Evolutionary conservation across 2,888 invertebrate species (phyloP).

Genomic region (Eristalis pertinax): DNA sequence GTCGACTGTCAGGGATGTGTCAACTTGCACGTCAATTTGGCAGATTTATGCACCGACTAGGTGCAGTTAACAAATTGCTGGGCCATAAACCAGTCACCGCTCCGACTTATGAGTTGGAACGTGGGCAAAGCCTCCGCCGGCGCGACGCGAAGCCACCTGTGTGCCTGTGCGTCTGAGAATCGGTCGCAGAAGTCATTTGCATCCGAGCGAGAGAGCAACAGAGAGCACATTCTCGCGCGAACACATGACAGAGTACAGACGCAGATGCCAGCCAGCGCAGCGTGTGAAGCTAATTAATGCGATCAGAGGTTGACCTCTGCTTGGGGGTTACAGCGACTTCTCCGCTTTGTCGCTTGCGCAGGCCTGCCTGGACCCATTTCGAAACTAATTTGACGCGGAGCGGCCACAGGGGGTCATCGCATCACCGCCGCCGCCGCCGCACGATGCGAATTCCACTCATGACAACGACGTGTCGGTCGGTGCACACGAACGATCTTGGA

Average conservation of each 20-base stretch:
- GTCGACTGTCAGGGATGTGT: conserved; percentile 58
- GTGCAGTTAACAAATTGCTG: conserved; percentile 70
- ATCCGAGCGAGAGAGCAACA: conserved; percentile 21
- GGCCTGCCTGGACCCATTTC: conserved; percentile 52
- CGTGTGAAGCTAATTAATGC: conserved; percentile 64
- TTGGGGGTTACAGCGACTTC: conserved; percentile 57
- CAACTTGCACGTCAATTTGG: conserved; percentile 67
- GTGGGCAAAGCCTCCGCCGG: conserved; percentile 59
- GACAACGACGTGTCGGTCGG: not conserved
- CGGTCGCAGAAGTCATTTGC: conserved; percentile 61
- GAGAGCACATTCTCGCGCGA: not conserved
- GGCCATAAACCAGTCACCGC: conserved; percentile 66
- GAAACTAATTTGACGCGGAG: conserved; percentile 57
- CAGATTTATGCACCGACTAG: conserved; percentile 68
- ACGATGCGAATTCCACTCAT: conserved; percentile 50
- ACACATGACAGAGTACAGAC: not conserved
- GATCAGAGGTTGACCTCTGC: conserved; percentile 66
- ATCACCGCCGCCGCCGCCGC: conserved; percentile 25
- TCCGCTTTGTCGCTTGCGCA: conserved; percentile 29
- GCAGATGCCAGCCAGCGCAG: not conserved
- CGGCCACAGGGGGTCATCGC: conserved; percentile 25
- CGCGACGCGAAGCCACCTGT: too few relatives aligned
- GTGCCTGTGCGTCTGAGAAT: conserved; percentile 46
- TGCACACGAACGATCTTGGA: conserved; percentile 37
- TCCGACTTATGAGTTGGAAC: conserved; percentile 35